Base-by-base conservation (phyloP, 1,140 invertebrate genomes). In the Camponotus vicinus region DNA sequence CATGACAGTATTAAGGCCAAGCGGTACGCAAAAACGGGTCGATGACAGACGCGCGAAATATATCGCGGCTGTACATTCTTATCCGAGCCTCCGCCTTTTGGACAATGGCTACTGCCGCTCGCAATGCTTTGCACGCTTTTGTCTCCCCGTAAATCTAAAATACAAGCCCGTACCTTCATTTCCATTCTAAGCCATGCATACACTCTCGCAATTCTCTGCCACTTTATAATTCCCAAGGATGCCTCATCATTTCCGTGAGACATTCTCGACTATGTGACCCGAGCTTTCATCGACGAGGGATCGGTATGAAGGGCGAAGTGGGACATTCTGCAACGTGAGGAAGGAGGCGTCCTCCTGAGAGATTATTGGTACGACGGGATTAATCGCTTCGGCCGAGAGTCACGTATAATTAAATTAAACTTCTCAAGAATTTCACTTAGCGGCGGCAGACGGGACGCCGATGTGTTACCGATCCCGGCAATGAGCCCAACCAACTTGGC, bases 341-440 rank as follows among this genome's bases (percentile, higher is more conserved):
- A 6, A 21, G 59, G 15, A 27, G 40, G 13, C 4, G 18, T 69
- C 64, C n/a, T 34, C 13, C 13, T 40, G 57, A 82, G 69, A 45
- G 78, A 85, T 88, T 91, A 91, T 91, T 87, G 82, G 61, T 92
- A 76, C 76, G 79, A 78, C 69, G 64, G 88, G 86, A 93, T 93
- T 93, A 92, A 93, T 93, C 88, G 92, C 85, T 67, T 82, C 18
- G 37, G 73, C 67, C 79, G 80, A 70, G 80, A 70, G 66, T 85
- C 89, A 83, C 77, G 88, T 93, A 90, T 92, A 93, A 93, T 92
- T 91, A 92, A 93, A 93, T 92, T 89, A 90, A 92, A 93, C 91
- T 93, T 92, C 87, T 88, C 87, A 93, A 93, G 92, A 93, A 93
- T 92, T 92, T 92, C 92, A 93, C 91, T 93, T 93, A 92, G 83